Percentiles rank a stretch among this genome's conserved stretches.
Conservation (phyloP, 2,113 vertebrate genomes). For the Panthera uncia region DNA sequence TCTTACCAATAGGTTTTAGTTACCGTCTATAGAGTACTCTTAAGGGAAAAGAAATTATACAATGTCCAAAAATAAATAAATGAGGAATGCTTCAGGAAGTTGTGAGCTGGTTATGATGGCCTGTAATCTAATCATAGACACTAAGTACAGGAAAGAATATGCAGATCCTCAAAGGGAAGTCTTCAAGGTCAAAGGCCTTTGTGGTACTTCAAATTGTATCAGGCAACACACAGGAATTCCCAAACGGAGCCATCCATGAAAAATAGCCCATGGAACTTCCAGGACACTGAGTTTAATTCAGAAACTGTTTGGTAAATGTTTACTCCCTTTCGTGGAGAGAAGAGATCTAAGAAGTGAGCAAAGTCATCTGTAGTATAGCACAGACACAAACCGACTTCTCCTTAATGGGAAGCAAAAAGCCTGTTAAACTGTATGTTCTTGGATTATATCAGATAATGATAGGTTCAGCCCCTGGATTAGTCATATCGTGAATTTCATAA, state of each 20-base stretch:
- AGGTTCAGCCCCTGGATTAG: constrained; percentile 67
- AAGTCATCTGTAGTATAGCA: background rate
- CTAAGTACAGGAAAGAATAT: background rate
- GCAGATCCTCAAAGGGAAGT: background rate
- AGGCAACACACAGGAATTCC: constrained; percentile 9
- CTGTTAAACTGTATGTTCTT: background rate
- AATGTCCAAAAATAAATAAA: constrained; percentile 15
- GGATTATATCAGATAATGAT: constrained; percentile 68
- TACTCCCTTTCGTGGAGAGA: background rate
- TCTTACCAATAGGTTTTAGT: constrained; percentile 14
- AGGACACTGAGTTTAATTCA: constrained; percentile 36
- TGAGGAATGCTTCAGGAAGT: background rate
- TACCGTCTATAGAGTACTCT: background rate
- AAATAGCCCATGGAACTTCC: background rate
- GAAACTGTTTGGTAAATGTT: background rate
- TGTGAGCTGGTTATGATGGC: background rate
- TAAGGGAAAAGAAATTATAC: background rate
- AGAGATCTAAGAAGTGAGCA: background rate
- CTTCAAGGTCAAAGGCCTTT: constrained; percentile 50
- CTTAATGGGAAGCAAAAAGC: background rate
- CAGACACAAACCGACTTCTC: constrained; percentile 14
- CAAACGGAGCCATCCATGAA: background rate
- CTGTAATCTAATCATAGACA: background rate
- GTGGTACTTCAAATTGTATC: background rate
- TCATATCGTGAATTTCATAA: constrained; percentile 72